Base-by-base conservation (phyloP, 2,888 invertebrate species). In the Ornithoptera priamus region DNA sequence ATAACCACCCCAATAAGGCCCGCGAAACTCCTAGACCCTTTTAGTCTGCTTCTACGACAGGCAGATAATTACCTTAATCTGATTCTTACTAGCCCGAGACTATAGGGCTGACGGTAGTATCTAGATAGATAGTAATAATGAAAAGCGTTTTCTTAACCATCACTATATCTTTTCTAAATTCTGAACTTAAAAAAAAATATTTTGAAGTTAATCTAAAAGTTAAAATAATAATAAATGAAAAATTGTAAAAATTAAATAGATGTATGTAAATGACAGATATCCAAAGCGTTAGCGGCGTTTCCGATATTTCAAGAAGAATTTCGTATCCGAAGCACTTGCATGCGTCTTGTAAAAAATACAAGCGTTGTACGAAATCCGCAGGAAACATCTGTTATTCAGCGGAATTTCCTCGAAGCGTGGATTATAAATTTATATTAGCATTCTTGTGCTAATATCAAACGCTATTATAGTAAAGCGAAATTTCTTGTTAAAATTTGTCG, bases 351-450 rank as follows among this genome's bases (percentile, higher is more conserved):
- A 76, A 78, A 75, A 50, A 75, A 61, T 69, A 75, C 79, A 77
- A 78, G 77, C 79, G 75, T 77, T 76, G 77, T 75, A 77, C 76
- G 78, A 78, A 80, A 77, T 79, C 73, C 78, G 81, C 76, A 81
- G 80, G 80, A 81, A 84, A 83, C 81, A 84, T 83, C 77, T 82
- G 84, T 79, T 83, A 79, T 77, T 79, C 75, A 74, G 71, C 74
- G 73, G 46, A 72, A 67, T 73, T 78, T 76, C 77, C 75, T 70
- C 74, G 71, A 71, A 72, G 68, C 70, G 62, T 69, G 73, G 66
- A 76, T 75, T 69, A 75, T 69, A 72, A 74, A 75, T 74, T 71
- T 69, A 76, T 75, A 74, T 75, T 76, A 65, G 72, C 72, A 69
- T 67, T 68, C 69, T 64, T 36, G 64, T 36, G 64, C 59, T 68